phyloP scores from a whole-genome alignment of 1,140 invertebrate species.

The Drosophila nebulosa region DNA sequence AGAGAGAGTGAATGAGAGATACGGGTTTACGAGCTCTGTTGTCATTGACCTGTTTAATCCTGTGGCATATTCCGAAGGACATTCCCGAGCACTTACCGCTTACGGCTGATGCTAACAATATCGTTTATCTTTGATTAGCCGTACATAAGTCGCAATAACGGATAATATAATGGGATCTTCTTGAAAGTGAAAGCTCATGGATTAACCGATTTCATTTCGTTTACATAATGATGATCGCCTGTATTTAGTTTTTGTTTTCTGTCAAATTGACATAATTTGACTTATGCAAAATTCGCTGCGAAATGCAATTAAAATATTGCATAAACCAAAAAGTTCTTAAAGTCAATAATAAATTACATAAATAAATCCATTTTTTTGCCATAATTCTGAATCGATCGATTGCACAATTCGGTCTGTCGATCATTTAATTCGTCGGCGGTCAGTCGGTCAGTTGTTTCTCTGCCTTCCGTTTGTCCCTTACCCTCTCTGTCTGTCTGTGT shows the following conservation, averaged over 20 bases:
- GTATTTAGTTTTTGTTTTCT: background rate
- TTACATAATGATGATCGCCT: background rate
- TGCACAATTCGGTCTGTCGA: conserved; percentile 15
- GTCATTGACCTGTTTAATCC: background rate
- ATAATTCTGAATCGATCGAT: conserved; percentile 3
- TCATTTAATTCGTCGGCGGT: conserved; percentile 4
- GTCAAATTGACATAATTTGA: background rate
- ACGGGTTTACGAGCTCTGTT: background rate
- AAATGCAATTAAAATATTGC: too few species aligned
- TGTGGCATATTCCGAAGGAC: background rate
- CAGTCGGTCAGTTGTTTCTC: conserved; percentile 19
- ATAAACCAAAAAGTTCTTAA: too few species aligned
- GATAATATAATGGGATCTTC: too few species aligned
- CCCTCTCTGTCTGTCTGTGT: background rate
- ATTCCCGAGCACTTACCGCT: background rate
- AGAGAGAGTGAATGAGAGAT: background rate
- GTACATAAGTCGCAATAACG: too few species aligned
- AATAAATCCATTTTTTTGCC: background rate
- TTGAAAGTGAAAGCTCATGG: too few species aligned
- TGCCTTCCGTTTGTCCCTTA: too few species aligned
- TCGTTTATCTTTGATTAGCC: too few species aligned
- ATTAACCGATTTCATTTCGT: background rate
- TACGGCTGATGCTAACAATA: too few species aligned
- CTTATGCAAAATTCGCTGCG: too few species aligned
- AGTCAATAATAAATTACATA: background rate